Evolutionary conservation across 2,797 vertebrate species (phyloP).

Genomic region (Petrocephalus schoutedeni): DNA sequence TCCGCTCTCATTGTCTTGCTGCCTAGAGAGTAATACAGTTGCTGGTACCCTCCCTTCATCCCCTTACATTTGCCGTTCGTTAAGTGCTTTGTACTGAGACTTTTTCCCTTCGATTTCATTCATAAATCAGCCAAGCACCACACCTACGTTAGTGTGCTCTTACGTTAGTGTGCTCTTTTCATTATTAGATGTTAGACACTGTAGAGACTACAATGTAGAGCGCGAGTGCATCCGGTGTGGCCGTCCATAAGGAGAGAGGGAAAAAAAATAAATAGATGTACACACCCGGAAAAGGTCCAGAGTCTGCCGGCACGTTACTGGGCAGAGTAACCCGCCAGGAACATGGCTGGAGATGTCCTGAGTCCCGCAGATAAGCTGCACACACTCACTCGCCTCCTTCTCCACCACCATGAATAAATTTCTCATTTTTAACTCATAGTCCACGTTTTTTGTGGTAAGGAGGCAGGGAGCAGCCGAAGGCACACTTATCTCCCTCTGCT

Average conservation of each 20-base stretch:
- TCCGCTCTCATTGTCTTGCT: background rate
- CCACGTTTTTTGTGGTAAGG: background rate
- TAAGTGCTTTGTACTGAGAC: background rate
- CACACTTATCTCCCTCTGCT: background rate
- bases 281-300: slow-evolving; percentile 18
- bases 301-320: slow-evolving; percentile 26
- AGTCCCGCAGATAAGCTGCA: slow-evolving; percentile 16
- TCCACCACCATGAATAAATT: background rate
- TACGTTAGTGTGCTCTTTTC: slow-evolving; percentile 29
- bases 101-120: background rate
- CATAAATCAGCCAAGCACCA: slow-evolving; percentile 1
- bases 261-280: background rate
- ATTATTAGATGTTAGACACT: slow-evolving; percentile 30
- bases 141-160: slow-evolving; percentile 22
- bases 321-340: slow-evolving; percentile 15
- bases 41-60: background rate
- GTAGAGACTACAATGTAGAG: slow-evolving; percentile 46
- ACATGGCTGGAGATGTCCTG: slow-evolving; percentile 28
- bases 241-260: background rate
- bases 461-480: background rate
- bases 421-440: background rate
- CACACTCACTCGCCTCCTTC: background rate
- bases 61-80: background rate
- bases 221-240: slow-evolving; percentile 14
- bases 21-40: background rate